Evolutionary conservation across 2,797 vertebrate genomes (phyloP).

Genomic region (Cirrhinus mrigala): DNA sequence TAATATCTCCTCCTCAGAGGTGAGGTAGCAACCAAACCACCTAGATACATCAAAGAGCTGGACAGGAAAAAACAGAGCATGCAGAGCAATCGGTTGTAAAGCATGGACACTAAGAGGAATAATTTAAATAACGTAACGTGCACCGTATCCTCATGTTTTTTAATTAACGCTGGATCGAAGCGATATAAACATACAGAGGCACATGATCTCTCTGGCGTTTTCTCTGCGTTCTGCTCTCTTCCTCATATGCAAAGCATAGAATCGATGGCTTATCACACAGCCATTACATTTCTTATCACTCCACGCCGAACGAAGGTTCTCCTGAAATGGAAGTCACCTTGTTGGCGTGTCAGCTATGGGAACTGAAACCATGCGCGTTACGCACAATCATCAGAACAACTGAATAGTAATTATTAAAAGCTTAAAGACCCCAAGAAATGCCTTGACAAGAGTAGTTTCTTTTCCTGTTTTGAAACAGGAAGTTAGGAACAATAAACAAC

Average conservation of each 20-base stretch:
- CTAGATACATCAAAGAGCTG: conserved; percentile 67
- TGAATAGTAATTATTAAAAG: conserved; percentile 6
- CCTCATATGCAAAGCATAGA: conserved; percentile 54
- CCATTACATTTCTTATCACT: conserved; percentile 52
- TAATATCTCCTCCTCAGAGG: conserved; percentile 68
- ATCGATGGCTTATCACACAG: conserved; percentile 28
- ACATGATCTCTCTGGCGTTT: background rate
- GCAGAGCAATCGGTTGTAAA: conserved; percentile 19
- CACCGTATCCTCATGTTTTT: conserved; percentile 22
- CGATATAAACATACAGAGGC: background rate
- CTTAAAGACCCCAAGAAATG: background rate
- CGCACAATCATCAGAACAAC: background rate
- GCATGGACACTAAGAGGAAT: conserved; percentile 48
- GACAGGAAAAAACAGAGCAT: conserved; percentile 49
- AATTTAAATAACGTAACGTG: conserved; percentile 24
- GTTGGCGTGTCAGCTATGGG: background rate
- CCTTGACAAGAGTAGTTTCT: background rate
- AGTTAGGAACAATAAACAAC: background rate
- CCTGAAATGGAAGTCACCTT: background rate
- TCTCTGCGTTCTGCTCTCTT: conserved; percentile 33
- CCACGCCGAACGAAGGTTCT: background rate
- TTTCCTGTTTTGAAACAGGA: background rate
- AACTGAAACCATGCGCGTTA: conserved; percentile 20
- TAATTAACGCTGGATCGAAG: background rate
- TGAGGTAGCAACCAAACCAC: conserved; percentile 63